Evolutionary conservation across 2,113 vertebrate species (phyloP).

Genomic region (Tinamus guttatus): DNA sequence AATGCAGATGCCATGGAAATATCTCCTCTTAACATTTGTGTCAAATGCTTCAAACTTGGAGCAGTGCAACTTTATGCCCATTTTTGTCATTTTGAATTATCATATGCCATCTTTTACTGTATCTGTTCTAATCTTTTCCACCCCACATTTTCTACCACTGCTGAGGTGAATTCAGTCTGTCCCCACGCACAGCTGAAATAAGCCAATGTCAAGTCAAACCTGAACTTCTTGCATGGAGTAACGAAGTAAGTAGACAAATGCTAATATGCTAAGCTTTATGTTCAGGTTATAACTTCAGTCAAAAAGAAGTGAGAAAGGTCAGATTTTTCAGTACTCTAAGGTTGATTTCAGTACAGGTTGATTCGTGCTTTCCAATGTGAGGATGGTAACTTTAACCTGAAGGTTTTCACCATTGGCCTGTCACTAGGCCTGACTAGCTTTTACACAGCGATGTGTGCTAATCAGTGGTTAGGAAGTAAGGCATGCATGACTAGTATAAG

Average conservation of each 20-base stretch:
- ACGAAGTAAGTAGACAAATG: background rate
- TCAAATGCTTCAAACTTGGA: constrained; percentile 71
- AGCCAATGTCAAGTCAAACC: background rate
- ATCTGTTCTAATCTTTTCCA: constrained; percentile 1
- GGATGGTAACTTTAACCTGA: background rate
- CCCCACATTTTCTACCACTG: background rate
- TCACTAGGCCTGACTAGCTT: background rate
- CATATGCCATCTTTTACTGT: background rate
- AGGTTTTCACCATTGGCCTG: background rate
- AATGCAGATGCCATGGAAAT: constrained; percentile 69
- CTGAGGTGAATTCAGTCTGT: background rate
- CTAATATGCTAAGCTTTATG: constrained; percentile 1
- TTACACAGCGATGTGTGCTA: background rate
- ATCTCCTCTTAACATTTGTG: constrained; percentile 68
- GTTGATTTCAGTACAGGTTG: background rate
- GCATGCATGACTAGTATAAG: background rate
- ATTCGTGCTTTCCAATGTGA: background rate
- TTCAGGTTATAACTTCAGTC: background rate
- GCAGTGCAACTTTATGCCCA: constrained; percentile 40
- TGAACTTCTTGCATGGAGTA: background rate
- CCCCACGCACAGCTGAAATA: background rate
- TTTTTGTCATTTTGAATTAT: constrained; percentile 53
- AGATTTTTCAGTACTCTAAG: background rate
- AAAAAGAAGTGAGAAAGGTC: background rate
- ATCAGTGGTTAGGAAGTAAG: background rate